A percentile compares a stretch with the other conserved stretches of the same genome.
Conservation (phyloP, 30 jellyfish, hydroid and myxozoan genomes). For the Turritopsis dohrnii region DNA sequence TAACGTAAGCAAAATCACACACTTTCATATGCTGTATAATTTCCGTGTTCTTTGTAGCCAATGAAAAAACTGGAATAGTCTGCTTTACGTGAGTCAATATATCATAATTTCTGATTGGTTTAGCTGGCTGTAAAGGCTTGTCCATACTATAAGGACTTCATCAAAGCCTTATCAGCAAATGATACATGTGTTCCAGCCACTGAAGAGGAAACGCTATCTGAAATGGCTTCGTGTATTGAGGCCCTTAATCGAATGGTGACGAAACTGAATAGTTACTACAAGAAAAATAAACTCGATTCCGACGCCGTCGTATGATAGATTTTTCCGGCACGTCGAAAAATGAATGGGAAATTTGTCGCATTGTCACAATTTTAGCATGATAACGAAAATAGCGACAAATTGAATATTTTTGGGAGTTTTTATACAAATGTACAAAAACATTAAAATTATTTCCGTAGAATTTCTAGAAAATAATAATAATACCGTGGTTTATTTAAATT, state of each 20-base stretch:
- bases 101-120: background rate
- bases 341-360: background rate
- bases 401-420: background rate
- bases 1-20: slow-evolving; percentile 33
- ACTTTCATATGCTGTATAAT: background rate
- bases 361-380: too few species aligned
- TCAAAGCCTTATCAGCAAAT: slow-evolving; percentile 34
- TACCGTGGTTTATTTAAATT: background rate
- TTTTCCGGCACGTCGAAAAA: background rate
- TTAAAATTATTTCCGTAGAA: background rate
- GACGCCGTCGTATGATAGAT: slow-evolving; percentile 43
- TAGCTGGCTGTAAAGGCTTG: slow-evolving; percentile 89
- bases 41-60: background rate
- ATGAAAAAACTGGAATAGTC: background rate
- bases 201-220: slow-evolving; percentile 51
- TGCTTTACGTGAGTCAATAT: too few species aligned
- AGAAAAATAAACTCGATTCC: slow-evolving; percentile 58
- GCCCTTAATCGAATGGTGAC: slow-evolving; percentile 66
- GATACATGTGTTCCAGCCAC: slow-evolving; percentile 34
- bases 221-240: slow-evolving; percentile 55
- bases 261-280: slow-evolving; percentile 59
- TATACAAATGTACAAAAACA: background rate
- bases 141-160: slow-evolving; percentile 76
- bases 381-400: background rate
- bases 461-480: background rate